Evolutionary conservation across 2,888 invertebrate species (phyloP), one percentile per base, ranked within the genome.

Genomic region (Drosophila atripex): DNA sequence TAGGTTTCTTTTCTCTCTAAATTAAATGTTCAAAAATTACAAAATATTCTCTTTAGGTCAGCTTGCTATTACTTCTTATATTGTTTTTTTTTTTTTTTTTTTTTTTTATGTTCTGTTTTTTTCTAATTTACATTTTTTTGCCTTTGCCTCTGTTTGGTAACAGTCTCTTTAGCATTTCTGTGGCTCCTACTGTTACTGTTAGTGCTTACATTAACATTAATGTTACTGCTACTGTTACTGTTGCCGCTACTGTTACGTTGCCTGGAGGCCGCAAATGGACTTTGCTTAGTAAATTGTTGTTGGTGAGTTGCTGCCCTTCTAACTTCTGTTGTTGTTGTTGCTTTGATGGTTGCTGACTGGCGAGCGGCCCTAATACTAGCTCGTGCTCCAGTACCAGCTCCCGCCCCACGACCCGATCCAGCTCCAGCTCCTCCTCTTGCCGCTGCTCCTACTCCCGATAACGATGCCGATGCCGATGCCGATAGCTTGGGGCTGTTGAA

Each of bases 401-500:
- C 46, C 59, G 69, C 30, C 58, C 41, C 16, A 16, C 16, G 16
- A 41, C 49, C 18, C 51, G 55, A 11, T 56, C 57, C 73, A 63
- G 70, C 47, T 51, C 25, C 35, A 45, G 38, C n/a, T 58, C 54
- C 35, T 59, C 50, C 38, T 64, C 41, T 18, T 18, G 18, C 18
- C 2, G 1, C 18, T 18, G 18, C 18, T 18, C 18, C 52, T 21
- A 25, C 9, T 52, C 46, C 64, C 55, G 54, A n/a, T 53, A 61
- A 18, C 18, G 18, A 18, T 18, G 18, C 18, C 18, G 18, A 18
- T 18, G 18, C 18, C 18, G 18, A 18, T 18, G 38, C 74, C 66
- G 70, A 41, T 68, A 28, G 21, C 18, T 63, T 56, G 50, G 57
- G 50, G 69, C 45, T 57, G 59, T 47, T 78, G 60, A 94, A 93